Percentiles rank a stretch among this genome's conserved stretches.
These are phyloP conservation scores for Saturnia japonica DNA, from an alignment of 2,888 invertebrate species.

Conservation along the genomic window DNA sequence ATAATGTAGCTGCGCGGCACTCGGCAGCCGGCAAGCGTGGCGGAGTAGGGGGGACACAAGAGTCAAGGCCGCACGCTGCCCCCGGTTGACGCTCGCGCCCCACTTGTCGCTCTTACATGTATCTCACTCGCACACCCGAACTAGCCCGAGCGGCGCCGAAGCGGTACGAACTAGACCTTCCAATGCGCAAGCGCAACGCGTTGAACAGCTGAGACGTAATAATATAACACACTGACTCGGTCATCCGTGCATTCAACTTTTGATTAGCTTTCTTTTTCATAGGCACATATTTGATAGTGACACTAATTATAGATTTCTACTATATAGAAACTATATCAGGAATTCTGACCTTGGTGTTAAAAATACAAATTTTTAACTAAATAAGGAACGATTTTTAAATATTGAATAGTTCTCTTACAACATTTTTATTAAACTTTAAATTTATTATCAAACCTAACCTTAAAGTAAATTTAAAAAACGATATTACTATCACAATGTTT, in stretches of 20 bases:
- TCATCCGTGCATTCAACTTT: constrained; percentile 82
- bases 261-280: constrained; percentile 80
- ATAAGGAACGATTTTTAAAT: not conserved
- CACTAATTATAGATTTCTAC: constrained; percentile 28
- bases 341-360: not conserved
- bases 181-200: constrained; percentile 75
- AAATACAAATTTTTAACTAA: not conserved
- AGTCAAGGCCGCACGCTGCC: constrained; percentile 90
- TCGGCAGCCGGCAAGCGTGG: too few species aligned
- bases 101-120: constrained; percentile 68
- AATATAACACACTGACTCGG: constrained; percentile 82
- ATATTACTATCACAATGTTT: not conserved
- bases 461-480: not conserved
- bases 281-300: constrained; percentile 58
- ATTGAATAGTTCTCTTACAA: not conserved
- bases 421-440: not conserved
- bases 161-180: constrained; percentile 79
- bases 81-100: constrained; percentile 89
- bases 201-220: constrained; percentile 80
- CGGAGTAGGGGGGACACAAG: constrained; percentile 60
- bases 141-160: constrained; percentile 58
- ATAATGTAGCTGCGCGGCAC: constrained; percentile 78
- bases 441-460: not conserved
- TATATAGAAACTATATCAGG: not conserved
- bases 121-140: constrained; percentile 67